phyloP scores from a whole-genome alignment of 2,113 vertebrate species.

The Cichladusa arquata region DNA sequence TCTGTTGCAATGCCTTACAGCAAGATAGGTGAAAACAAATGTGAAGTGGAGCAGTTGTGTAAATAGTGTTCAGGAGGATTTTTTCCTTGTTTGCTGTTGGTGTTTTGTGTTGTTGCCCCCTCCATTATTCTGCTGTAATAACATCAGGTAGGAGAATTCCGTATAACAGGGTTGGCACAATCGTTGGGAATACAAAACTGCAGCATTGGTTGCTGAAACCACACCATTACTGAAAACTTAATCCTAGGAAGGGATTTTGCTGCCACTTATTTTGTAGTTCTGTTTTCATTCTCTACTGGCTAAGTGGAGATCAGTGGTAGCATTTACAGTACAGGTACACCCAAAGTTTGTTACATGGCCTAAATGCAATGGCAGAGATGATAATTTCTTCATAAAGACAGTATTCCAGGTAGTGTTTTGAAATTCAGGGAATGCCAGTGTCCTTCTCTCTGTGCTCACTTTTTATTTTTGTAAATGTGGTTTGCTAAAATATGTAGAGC shows the following conservation, averaged over 20 bases:
- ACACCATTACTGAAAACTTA: neutral
- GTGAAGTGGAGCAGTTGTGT: neutral
- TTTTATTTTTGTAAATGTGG: neutral
- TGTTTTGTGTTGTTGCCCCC: neutral
- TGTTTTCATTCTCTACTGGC: neutral
- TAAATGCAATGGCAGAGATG: neutral
- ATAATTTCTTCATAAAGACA: neutral
- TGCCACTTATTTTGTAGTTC: neutral
- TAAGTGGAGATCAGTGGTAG: neutral
- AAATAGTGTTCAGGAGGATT: neutral
- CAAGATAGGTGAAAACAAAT: neutral
- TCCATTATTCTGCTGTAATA: neutral
- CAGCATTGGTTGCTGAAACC: neutral
- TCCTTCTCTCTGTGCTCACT: neutral
- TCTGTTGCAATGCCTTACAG: neutral
- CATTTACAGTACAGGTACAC: neutral
- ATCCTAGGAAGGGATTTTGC: neutral
- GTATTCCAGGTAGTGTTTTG: neutral
- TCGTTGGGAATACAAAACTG: neutral
- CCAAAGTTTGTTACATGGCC: rapidly evolving
- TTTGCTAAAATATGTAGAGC: neutral
- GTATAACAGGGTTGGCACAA: neutral
- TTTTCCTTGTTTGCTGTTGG: too few relatives aligned
- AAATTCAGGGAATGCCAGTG: neutral
- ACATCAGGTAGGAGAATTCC: neutral